Conservation (phyloP, 2,888 invertebrate species). For the Phorcus lineatus region DNA sequence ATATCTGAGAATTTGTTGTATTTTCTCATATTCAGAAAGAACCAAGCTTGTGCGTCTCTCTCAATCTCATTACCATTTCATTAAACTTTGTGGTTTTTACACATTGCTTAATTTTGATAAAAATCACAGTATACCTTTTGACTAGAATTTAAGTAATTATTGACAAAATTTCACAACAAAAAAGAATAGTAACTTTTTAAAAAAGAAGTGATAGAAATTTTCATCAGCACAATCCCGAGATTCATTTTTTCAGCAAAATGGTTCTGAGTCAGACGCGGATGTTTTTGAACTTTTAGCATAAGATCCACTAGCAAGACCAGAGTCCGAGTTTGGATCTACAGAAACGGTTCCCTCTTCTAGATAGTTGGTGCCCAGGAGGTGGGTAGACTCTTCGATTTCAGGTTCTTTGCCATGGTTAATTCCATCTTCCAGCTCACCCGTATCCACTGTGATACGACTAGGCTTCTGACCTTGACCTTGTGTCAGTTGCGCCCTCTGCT, state of each 20-base stretch:
- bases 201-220: too few relatives aligned
- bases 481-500: slow-evolving; percentile 48
- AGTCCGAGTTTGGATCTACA: slow-evolving; percentile 56
- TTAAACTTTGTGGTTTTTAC: too few relatives aligned
- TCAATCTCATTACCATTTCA: too few relatives aligned
- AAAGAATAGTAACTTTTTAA: too few relatives aligned
- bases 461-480: slow-evolving; percentile 13
- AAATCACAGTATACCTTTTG: too few relatives aligned
- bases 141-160: too few relatives aligned
- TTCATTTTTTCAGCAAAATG: slow-evolving; percentile 21
- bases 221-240: too few relatives aligned
- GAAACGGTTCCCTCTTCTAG: slow-evolving; percentile 40
- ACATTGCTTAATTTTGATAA: too few relatives aligned
- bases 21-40: too few relatives aligned
- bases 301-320: slow-evolving; percentile 53
- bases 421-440: slow-evolving; percentile 9
- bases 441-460: slow-evolving; percentile 14
- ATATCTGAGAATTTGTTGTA: too few relatives aligned
- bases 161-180: too few relatives aligned
- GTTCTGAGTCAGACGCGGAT: slow-evolving; percentile 38
- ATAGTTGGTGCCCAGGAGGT: slow-evolving; percentile 25
- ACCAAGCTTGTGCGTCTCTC: too few relatives aligned
- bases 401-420: neutral
- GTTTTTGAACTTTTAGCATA: slow-evolving; percentile 48
- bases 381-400: neutral